Evolutionary conservation across 2,113 vertebrate species (phyloP).

Genomic region (Pluvialis apricaria): DNA sequence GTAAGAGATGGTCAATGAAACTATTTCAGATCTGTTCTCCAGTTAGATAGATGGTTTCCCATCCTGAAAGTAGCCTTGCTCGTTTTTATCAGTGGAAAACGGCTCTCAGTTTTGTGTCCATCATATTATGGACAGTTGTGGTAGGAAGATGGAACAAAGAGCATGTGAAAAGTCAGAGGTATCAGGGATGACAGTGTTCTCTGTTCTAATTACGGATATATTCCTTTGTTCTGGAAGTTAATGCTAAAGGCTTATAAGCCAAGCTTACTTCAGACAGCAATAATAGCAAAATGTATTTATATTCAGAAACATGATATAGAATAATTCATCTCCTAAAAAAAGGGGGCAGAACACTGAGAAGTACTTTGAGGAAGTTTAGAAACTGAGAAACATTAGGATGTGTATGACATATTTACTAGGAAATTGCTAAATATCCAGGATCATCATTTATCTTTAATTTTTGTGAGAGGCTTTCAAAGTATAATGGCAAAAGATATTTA

Average conservation of each 20-base stretch:
- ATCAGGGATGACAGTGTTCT: neutral
- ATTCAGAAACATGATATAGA: neutral
- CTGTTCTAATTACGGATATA: neutral
- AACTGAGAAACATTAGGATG: neutral
- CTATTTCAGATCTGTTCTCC: slow-evolving; percentile 3
- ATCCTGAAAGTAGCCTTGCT: neutral
- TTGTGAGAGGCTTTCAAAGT: neutral
- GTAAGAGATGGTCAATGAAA: neutral
- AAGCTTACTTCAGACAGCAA: neutral
- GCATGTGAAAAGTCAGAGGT: neutral
- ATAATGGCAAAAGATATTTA: neutral
- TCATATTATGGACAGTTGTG: neutral
- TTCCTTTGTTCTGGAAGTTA: neutral
- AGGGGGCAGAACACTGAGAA: neutral
- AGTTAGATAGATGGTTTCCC: neutral
- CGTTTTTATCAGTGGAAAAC: neutral
- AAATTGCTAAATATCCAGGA: neutral
- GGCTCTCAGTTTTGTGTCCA: neutral
- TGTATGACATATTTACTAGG: neutral
- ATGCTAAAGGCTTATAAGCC: neutral
- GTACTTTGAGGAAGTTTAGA: neutral
- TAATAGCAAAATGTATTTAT: neutral
- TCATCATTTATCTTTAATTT: neutral
- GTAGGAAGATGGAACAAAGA: neutral
- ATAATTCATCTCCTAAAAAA: neutral